phyloP scores from a whole-genome alignment of 1,140 invertebrate genomes.

The Andricus grossulariae region DNA sequence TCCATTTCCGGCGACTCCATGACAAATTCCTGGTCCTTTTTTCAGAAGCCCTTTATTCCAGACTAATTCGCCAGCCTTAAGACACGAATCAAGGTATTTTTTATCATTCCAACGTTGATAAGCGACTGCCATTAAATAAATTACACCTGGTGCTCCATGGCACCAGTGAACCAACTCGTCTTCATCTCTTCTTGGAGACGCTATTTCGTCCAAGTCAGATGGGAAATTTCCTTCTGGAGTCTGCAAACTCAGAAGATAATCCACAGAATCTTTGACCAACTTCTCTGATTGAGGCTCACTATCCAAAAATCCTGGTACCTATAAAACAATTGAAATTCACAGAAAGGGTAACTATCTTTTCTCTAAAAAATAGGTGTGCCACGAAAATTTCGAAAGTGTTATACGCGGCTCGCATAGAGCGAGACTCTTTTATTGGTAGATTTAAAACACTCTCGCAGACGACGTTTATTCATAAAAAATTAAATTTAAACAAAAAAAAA shows the following conservation, averaged over 20 bases:
- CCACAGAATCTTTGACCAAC: constrained; percentile 78
- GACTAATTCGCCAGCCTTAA: constrained; percentile 83
- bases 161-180: constrained; percentile 91
- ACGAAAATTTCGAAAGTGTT: no score
- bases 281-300: constrained; percentile 74
- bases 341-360: not conserved
- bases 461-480: no score
- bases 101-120: constrained; percentile 85
- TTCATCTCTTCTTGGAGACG: constrained; percentile 37
- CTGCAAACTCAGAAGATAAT: constrained; percentile 81
- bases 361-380: no score
- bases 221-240: constrained; percentile 86
- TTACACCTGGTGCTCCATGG: constrained; percentile 88
- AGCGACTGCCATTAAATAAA: constrained; percentile 89
- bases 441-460: no score
- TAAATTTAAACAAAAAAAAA: no score
- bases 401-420: no score
- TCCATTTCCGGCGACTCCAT: constrained; percentile 90
- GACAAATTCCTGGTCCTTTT: constrained; percentile 91
- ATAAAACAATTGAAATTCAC: not conserved
- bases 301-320: constrained; percentile 80
- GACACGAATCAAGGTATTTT: constrained; percentile 83
- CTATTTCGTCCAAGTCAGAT: constrained; percentile 83
- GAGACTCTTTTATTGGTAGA: no score
- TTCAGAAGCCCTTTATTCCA: constrained; percentile 88